Conservation (phyloP, 1,140 invertebrate genomes). For the Euwallacea fornicatus region DNA sequence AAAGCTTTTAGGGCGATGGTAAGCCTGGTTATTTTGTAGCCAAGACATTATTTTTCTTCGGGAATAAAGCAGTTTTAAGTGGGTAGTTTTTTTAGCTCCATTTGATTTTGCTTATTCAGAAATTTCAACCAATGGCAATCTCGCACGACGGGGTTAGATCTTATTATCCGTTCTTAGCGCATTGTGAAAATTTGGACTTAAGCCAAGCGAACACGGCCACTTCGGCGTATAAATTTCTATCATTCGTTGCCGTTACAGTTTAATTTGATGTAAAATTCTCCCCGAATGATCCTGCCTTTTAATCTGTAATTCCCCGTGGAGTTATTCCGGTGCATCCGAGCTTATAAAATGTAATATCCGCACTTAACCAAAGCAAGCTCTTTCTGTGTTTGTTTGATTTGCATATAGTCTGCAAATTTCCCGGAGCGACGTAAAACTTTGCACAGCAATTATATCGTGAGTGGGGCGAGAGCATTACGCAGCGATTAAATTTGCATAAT, state of each 20-base stretch:
- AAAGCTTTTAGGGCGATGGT: conserved; percentile 28
- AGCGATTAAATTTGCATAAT: conserved; percentile 39
- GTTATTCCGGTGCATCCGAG: conserved; percentile 27
- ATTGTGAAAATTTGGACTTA: too few relatives aligned
- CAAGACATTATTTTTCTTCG: conserved; percentile 11
- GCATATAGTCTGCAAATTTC: conserved; percentile 37
- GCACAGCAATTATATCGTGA: conserved; percentile 36
- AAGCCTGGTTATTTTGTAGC: conserved; percentile 3
- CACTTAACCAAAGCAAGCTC: conserved; percentile 30
- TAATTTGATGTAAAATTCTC: neutral
- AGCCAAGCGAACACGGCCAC: too few relatives aligned
- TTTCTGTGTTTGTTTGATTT: conserved; percentile 33
- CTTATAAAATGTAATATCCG: conserved; percentile 37
- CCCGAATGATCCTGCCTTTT: neutral
- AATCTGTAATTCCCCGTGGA: conserved; percentile 18
- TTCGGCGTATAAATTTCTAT: too few relatives aligned
- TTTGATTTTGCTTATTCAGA: neutral
- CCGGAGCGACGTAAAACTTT: conserved; percentile 34
- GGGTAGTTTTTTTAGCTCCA: neutral
- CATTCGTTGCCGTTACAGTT: too few relatives aligned
- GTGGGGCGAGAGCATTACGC: conserved; percentile 28
- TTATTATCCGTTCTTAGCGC: too few relatives aligned
- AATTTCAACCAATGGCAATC: too few relatives aligned
- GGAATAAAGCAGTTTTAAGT: neutral
- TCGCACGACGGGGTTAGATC: too few relatives aligned